Evolutionary conservation across 1,140 invertebrate species (phyloP), one percentile per base, ranked within the genome.

Genomic region (Neotoxoptera formosana): DNA sequence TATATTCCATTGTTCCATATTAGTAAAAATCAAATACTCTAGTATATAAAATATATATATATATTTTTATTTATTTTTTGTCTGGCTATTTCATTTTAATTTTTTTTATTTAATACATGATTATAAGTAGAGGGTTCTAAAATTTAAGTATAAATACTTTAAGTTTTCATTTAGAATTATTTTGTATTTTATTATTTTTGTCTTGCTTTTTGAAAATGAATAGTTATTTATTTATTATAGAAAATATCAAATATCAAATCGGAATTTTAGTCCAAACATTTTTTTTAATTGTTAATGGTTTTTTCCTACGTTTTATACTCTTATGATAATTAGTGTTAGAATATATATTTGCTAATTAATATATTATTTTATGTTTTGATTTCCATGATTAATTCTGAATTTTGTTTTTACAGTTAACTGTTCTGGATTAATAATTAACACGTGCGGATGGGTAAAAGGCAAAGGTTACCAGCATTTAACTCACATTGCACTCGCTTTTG

Each of bases 381-480:
- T 81, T 6, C 51, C 20, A 17, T 51, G 14, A 20, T 51, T 20
- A 51, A 51, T 51, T 76, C 4, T 76, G 34, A 81, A 81, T 36
- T 81, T 17, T n/a, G 7, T 84, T 94, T 95, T 95, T 95, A 23
- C 95, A 97, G 97, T 97, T 0, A 97, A 97, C 95, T 96, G 96
- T 83, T 99, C 98, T 51, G 99, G 99, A n/a, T 97, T 98, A 3
- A 97, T 99, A 60, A 99, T 99, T 90, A 99, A 99, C 95, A 99
- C 99, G 1, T 99, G 98, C 95, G 99, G 99, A 2, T 99, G 99
- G 99, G 97, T 99, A 0, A 98, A 99, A 96, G 98, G 97, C 3
- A 97, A 97, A 17, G 98, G 98, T 0, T 99, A 98, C 95, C 97
- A 97, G 94, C 96, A 97, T 84, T 95, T 98, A 23, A 96, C 97